Evolutionary conservation across 2,888 invertebrate species (phyloP), one percentile per base, ranked within the genome.

Genomic region (Phoronis australis): DNA sequence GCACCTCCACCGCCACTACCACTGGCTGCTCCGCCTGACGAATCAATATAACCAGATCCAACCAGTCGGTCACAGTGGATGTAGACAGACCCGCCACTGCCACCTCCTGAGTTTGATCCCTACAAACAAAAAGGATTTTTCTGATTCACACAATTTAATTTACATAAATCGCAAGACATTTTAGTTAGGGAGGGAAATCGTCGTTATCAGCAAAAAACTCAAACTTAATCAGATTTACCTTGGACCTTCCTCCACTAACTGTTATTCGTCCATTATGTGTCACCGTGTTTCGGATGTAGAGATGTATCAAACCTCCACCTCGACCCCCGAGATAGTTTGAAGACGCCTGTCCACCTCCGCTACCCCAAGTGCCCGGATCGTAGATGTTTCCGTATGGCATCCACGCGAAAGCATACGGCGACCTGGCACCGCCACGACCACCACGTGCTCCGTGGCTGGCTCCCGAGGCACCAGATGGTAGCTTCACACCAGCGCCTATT

Each of bases 11-110:
- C 66, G 6, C 65, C 64, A 4, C 31, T 42, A 1, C 51, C 47
- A 2, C 22, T 23, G 5, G 57, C 58, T 23, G 40, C 45, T 0
- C 66, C 66, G 35, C 66, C 66, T 41, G 62, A 61, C 43, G 59
- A 55, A 31, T 52, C 52, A 6, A 66, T 40, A 20, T 45, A 45
- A 12, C 62, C 64, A 9, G 54, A 52, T 41, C 63, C 51, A 6
- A 25, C 50, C 35, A 57, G 52, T 4, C 27, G 48, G 4, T 40
- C 27, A 45, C 51, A 51, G n/a, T 24, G 31, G 2, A 56, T 42
- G 26, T 51, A 60, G n/a, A 66, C 39, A n/a, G 62, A 62, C 1
- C 66, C 66, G 24, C 64, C 66, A 50, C 62, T 60, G 1, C 66
- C 66, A 25, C 63, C 66, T n/a, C 66, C 66, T 15, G 51, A 55